Evolutionary conservation across 2,797 vertebrate genomes (phyloP).

Genomic region (Xenops minutus): DNA sequence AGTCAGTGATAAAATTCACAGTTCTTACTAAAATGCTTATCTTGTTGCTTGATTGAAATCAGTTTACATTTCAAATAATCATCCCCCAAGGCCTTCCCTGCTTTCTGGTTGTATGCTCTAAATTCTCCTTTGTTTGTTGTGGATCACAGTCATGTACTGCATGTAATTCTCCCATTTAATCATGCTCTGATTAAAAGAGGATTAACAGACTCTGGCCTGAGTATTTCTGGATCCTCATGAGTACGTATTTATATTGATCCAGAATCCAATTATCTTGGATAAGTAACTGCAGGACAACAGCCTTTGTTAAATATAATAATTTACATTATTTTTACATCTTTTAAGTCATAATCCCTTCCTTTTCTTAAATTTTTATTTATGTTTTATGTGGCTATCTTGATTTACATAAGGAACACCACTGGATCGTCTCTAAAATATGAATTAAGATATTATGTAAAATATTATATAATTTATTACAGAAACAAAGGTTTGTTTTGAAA

Average conservation of each 20-base stretch:
- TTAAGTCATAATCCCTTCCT: neutral
- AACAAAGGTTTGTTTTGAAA: neutral
- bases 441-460: neutral
- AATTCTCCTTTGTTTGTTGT: neutral
- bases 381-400: neutral
- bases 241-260: neutral
- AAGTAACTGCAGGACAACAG: neutral
- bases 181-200: neutral
- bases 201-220: neutral
- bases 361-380: neutral
- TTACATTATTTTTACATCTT: neutral
- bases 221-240: neutral
- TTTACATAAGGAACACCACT: neutral
- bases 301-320: neutral
- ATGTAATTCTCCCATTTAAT: neutral
- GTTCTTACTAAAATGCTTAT: neutral
- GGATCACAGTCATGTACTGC: neutral
- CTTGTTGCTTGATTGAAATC: neutral
- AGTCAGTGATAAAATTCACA: neutral
- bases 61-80: neutral
- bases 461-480: neutral
- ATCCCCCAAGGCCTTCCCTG: neutral
- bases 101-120: neutral
- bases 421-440: neutral
- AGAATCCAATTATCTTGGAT: constrained; percentile 3